Conservation (phyloP, 2,113 vertebrate genomes). For the Tragelaphus imberbis region DNA sequence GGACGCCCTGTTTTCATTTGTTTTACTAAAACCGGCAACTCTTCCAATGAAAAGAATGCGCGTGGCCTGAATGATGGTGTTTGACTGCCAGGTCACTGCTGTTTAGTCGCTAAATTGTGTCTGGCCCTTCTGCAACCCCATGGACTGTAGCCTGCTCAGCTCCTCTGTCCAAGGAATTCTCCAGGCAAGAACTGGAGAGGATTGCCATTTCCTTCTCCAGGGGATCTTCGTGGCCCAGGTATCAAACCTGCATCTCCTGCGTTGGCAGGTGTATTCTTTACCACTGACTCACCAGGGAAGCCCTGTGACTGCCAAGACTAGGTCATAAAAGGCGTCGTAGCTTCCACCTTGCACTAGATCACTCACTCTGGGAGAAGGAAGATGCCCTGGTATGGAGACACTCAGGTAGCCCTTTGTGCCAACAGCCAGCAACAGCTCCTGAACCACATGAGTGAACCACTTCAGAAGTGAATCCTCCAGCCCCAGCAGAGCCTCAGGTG, state of each 20-base stretch:
- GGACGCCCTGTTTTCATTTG: not conserved
- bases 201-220: not conserved
- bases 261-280: not conserved
- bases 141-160: not conserved
- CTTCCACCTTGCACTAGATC: not conserved
- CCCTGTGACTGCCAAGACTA: not conserved
- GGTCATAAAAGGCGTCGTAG: not conserved
- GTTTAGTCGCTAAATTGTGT: not conserved
- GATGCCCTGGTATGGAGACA: not conserved
- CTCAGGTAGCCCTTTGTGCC: not conserved
- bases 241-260: not conserved
- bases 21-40: not conserved
- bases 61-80: not conserved
- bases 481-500: not conserved
- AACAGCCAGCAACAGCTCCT: not conserved
- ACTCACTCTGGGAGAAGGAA: not conserved
- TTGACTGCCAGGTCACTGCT: not conserved
- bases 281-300: not conserved
- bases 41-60: not conserved
- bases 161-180: not conserved
- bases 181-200: not conserved
- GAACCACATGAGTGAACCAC: not conserved
- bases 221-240: not conserved
- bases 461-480: not conserved
- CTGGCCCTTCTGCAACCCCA: not conserved